Evolutionary conservation across 2,888 invertebrate species (phyloP), one percentile per base, ranked within the genome.

Genomic region (Rapana venosa): DNA sequence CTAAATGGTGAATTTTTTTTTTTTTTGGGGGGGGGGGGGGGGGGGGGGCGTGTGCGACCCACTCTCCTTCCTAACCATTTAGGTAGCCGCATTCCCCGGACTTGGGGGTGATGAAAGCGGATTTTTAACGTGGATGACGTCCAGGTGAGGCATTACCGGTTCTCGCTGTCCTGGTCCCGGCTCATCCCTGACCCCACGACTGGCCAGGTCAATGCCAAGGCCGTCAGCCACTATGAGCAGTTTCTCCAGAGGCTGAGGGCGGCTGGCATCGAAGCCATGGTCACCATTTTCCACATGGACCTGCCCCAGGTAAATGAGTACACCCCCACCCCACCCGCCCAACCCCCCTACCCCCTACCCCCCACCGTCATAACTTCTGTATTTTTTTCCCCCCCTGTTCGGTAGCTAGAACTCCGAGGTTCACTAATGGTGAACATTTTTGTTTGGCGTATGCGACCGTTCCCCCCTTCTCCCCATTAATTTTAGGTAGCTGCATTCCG

Each of bases 161-260:
- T 97, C 92, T 96, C 96, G 0, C 93, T 97, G 66, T 97, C 98
- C 0, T 98, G 98, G 98, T 96, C 97, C 0, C 96, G 98, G 87
- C 96, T 98, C 86, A 96, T 98, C 92, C 98, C 98, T 0, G 97
- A 97, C 22, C 98, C 95, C 22, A 94, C 94, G 0, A 91, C 91
- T 11, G 77, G 91, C 13, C 90, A 88, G 2, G 92, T 92, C 5
- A 98, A 98, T 95, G 96, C 97, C 74, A 97, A 97, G 4, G 98
- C 98, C 32, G 96, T 98, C 22, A 96, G 97, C 90, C 98, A 98
- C 96, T 98, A 98, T 95, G 97, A 97, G 93, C 97, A 97, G 92
- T 96, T 98, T 83, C 97, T 98, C 88, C 96, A 98, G 93, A 97
- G 97, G 93, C 96, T 98, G 13, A 92, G 97, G 13, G 32, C 47